phyloP scores from a whole-genome alignment of 2,113 vertebrate genomes.

The Aldabrachelys gigantea region DNA sequence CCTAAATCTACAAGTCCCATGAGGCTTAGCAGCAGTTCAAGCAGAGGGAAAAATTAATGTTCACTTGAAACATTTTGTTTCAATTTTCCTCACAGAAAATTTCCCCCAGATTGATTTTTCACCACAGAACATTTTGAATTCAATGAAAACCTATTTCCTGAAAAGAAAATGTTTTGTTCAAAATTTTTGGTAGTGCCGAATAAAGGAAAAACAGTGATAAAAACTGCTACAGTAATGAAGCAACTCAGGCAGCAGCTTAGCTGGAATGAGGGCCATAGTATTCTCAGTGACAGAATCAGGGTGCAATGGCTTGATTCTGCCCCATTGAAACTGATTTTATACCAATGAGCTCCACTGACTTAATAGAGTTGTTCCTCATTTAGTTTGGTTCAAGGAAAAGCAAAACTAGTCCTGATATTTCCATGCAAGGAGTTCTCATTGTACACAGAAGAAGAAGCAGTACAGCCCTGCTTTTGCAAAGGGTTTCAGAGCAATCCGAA shows the following conservation, averaged over 20 bases:
- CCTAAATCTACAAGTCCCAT: neutral
- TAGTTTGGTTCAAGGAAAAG: neutral
- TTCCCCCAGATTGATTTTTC: neutral
- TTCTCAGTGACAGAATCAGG: neutral
- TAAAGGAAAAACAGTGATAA: neutral
- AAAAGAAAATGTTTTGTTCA: slow-evolving; percentile 4
- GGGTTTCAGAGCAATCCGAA: neutral
- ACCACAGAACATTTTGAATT: neutral
- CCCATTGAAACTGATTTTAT: neutral
- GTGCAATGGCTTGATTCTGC: neutral
- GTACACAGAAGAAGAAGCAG: too few species aligned
- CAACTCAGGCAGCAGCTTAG: neutral
- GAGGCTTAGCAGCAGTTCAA: neutral
- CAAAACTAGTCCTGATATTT: neutral
- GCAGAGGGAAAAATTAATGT: neutral
- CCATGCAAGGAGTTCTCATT: neutral
- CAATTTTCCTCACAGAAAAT: neutral
- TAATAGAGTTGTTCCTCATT: neutral
- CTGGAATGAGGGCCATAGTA: neutral
- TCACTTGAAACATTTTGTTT: slow-evolving; percentile 1
- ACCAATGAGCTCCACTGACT: neutral
- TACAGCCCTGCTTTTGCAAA: neutral
- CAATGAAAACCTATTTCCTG: neutral
- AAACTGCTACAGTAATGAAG: slow-evolving; percentile 18
- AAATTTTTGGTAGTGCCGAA: neutral